A percentile compares a stretch with the other conserved stretches of the same genome.
These are phyloP conservation scores for Pelmatolapia mariae DNA, from an alignment of 2,113 vertebrate species.

Conservation along the genomic window DNA sequence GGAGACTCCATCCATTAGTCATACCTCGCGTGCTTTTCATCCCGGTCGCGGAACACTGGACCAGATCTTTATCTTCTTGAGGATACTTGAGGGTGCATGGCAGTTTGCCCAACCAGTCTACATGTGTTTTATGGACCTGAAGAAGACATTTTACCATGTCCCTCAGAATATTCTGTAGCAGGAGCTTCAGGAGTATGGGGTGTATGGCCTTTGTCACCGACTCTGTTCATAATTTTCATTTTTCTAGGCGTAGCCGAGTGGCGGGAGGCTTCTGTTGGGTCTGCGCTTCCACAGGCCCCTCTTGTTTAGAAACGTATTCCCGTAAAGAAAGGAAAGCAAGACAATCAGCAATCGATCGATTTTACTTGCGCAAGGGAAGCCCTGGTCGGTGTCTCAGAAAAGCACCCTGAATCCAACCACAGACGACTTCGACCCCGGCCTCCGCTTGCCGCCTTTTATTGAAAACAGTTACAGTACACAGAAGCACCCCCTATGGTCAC, in stretches of 20 bases:
- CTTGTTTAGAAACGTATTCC: background rate
- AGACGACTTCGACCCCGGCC: background rate
- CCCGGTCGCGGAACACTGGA: rapidly evolving
- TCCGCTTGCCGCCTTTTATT: background rate
- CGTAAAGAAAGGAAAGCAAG: background rate
- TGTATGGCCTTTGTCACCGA: background rate
- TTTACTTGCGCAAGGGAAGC: background rate
- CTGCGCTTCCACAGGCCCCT: background rate
- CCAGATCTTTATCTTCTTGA: background rate
- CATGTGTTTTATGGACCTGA: background rate
- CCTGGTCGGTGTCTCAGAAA: background rate
- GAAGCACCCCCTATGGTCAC: background rate
- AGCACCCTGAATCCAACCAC: background rate
- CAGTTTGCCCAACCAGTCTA: background rate
- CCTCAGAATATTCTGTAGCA: background rate
- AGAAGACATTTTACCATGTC: background rate
- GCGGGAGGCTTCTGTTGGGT: background rate
- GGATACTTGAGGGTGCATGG: background rate
- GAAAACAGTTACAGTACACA: background rate
- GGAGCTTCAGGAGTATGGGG: background rate
- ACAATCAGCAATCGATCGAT: background rate
- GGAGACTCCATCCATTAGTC: background rate
- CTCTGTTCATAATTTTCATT: background rate
- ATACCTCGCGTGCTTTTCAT: background rate
- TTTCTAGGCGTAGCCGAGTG: background rate